Base-by-base conservation (phyloP, 1,140 invertebrate genomes). In the Sminthurinus signatus region DNA sequence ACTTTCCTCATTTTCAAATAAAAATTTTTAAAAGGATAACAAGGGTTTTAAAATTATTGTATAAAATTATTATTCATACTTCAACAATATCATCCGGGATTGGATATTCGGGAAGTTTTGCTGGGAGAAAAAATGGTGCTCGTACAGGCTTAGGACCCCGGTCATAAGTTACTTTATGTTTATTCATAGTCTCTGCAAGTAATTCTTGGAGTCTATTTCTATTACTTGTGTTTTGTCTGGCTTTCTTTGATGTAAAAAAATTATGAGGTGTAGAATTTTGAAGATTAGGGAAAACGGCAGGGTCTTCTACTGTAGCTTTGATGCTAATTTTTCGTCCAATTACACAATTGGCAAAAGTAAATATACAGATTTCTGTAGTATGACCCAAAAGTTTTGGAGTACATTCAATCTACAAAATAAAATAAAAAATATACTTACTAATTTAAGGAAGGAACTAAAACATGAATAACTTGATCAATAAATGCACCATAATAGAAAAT, bases 171-270 rank as follows among this genome's bases (percentile, higher is more conserved):
- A 36, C 32, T 15, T 65, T 48, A 14, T 39, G 21, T 17, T 4
- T 39, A 5, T 39, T 19, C 15, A 54, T n/a, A 1, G 17, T 21
- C 23, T 64, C 55, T 68, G 21, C 78, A 69, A 32, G 81, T 72
- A 76, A 86, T 87, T 29, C 80, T 70, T 48, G 81, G 75, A 36
- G 78, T 75, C 73, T 78, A 82, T 19, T 73, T 43, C 42, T 39
- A 48, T 58, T 36, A 36, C 31, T 28, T 58, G n/a, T 58, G 44
- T n/a, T 4, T 29, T 50, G 19, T 51, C 69, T 21, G 78, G 70
- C 27, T 81, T 71, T 75, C 86, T 36, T 15, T 36, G 5, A 8
- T 36, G n/a, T 36, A 15, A 36, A 36, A 36, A 8, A 8, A 36
- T 36, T 36, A 36, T 36, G 5, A 36, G 15, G 5, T 36, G 32